Base-by-base conservation (phyloP, 2,888 invertebrate genomes). In the Tetragonisca angustula region DNA sequence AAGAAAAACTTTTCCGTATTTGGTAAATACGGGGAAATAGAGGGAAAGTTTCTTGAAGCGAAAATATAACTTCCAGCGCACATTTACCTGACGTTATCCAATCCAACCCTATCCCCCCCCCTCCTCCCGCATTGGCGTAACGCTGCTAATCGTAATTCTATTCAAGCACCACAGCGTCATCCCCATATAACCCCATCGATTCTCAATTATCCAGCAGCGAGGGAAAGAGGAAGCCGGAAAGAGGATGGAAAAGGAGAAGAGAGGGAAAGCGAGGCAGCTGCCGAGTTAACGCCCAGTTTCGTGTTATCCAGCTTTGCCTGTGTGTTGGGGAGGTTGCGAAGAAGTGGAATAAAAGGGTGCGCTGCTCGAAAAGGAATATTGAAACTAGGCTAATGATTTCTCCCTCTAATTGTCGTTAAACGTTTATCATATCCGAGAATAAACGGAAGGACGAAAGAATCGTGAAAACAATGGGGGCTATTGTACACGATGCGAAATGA, bases 61-160 rank as follows among this genome's bases (percentile, higher is more conserved):
- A 62, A n/a, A 72, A 67, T 50, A 68, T 36, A 64, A 36, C 71
- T 69, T 69, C 64, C 59, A 74, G 61, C 67, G 65, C 75, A 62
- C 64, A 79, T 85, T 77, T 83, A 74, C 76, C 67, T 49, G 76
- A 54, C 71, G 70, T 74, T 79, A 81, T 61, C 69, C 70, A 65
- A 67, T 70, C 73, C 43, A 11, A 61, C 79, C 56, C n/a, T n/a
- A n/a, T n/a, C n/a, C n/a, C n/a, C n/a, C n/a, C n/a, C n/a, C n/a
- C n/a, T n/a, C 62, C 77, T 82, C 32, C 32, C 77, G 73, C 84
- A 87, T 84, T 83, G 79, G 70, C 68, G 83, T 89, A 90, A 90
- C 87, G 84, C 83, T 72, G 86, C 88, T 92, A 92, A 90, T 91
- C 81, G 89, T 91, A 91, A 92, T 91, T 91, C 88, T 87, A 91